These are phyloP conservation scores for Sipha flava DNA, from an alignment of 1,140 invertebrate species.

Conservation along the genomic window DNA sequence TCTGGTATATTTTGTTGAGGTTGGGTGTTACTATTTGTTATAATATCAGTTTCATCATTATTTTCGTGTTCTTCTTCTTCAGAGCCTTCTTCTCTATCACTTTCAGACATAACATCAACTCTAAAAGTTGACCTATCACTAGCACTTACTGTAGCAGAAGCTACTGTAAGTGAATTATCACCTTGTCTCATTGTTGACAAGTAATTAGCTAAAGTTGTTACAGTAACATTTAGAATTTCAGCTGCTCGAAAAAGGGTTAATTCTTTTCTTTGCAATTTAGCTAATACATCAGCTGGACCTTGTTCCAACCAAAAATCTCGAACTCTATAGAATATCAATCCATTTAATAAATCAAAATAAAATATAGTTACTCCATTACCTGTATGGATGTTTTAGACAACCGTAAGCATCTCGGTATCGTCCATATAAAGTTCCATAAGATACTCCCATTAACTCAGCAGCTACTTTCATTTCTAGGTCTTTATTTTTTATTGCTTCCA, in stretches of 20 bases:
- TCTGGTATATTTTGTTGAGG: not conserved
- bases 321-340: conserved; percentile 48
- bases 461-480: conserved; percentile 88
- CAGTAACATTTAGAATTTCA: conserved; percentile 62
- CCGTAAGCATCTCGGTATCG: conserved; percentile 79
- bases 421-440: conserved; percentile 79
- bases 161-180: conserved; percentile 17
- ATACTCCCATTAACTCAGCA: conserved; percentile 77
- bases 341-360: not conserved
- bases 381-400: conserved; percentile 69
- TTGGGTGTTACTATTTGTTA: not conserved
- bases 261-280: conserved; percentile 61
- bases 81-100: conserved; percentile 13
- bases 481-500: conserved; percentile 81
- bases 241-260: conserved; percentile 60
- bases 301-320: conserved; percentile 67
- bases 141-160: not conserved
- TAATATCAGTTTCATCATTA: not conserved
- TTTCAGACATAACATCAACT: not conserved
- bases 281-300: conserved; percentile 59
- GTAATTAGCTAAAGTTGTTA: conserved; percentile 61
- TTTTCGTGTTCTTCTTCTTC: not conserved
- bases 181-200: conserved; percentile 50
- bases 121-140: not conserved
- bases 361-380: conserved; percentile 45